A percentile compares a stretch with the other conserved stretches of the same genome.
These are phyloP conservation scores for Habropoda laboriosa DNA, from an alignment of 1,140 invertebrate species.

Conservation along the genomic window DNA sequence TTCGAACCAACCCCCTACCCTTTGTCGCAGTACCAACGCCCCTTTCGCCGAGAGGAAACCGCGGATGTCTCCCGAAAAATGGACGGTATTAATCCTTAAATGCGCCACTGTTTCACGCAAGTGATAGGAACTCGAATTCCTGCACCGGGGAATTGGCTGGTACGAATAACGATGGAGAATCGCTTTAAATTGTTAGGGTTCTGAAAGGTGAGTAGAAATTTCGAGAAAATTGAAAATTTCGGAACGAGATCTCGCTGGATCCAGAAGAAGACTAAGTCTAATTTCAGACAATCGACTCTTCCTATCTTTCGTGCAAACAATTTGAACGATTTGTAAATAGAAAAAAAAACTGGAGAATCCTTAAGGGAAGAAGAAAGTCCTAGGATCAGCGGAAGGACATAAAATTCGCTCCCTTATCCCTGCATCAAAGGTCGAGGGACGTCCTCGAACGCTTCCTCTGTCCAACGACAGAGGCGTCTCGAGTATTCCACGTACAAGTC, in stretches of 20 bases:
- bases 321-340: too few relatives aligned
- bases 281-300: too few relatives aligned
- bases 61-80: slow-evolving; percentile 1
- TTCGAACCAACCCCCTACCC: slow-evolving; percentile 13
- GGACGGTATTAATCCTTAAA: slow-evolving; percentile 42
- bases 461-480: slow-evolving; percentile 55
- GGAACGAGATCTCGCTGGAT: too few relatives aligned
- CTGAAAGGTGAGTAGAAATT: too few relatives aligned
- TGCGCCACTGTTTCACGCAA: slow-evolving; percentile 4
- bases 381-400: not conserved
- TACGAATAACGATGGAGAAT: not conserved
- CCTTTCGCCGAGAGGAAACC: not conserved
- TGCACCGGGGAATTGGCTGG: not conserved
- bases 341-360: too few relatives aligned
- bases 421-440: slow-evolving; percentile 39
- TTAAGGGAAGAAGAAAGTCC: not conserved
- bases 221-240: too few relatives aligned
- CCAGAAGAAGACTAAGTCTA: too few relatives aligned
- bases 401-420: not conserved
- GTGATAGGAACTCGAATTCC: slow-evolving; percentile 5
- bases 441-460: slow-evolving; percentile 24
- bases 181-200: too few relatives aligned
- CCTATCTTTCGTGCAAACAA: too few relatives aligned
- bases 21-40: slow-evolving; percentile 8
- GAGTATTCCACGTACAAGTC: slow-evolving; percentile 76